Conservation (phyloP, 1,140 invertebrate species). For the Neoseiulus cucumeris region DNA sequence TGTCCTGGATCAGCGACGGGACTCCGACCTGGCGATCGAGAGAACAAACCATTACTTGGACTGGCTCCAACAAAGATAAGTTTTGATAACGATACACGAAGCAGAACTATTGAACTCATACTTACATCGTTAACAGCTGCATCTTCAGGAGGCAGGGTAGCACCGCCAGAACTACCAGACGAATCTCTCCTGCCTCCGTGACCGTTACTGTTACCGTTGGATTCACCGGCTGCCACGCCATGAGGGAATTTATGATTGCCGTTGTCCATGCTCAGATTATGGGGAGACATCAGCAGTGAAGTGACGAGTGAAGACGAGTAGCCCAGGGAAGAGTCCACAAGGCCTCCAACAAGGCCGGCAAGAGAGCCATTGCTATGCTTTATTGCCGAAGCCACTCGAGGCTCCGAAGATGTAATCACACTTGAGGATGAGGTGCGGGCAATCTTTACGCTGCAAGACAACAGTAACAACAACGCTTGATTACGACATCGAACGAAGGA, state of each 20-base stretch:
- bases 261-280: no score
- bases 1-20: constrained; percentile 42
- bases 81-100: no score
- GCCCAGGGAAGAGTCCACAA: background rate
- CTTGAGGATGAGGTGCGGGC: background rate
- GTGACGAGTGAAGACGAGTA: background rate
- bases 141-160: no score
- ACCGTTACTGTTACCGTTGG: no score
- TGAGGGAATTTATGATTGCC: no score
- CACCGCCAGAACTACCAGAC: no score
- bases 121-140: no score
- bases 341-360: background rate
- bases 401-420: constrained; percentile 8
- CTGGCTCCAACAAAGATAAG: no score
- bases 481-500: background rate
- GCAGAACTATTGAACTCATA: no score
- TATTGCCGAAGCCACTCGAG: background rate
- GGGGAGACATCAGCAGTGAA: background rate
- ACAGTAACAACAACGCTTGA: background rate
- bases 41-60: no score
- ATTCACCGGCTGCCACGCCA: no score
- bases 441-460: constrained; percentile 1
- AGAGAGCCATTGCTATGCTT: background rate
- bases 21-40: constrained; percentile 15
- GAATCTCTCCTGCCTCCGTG: no score